Evolutionary conservation across 2,888 invertebrate species (phyloP), one percentile per base, ranked within the genome.

Genomic region (Limnephilus rhombicus): DNA sequence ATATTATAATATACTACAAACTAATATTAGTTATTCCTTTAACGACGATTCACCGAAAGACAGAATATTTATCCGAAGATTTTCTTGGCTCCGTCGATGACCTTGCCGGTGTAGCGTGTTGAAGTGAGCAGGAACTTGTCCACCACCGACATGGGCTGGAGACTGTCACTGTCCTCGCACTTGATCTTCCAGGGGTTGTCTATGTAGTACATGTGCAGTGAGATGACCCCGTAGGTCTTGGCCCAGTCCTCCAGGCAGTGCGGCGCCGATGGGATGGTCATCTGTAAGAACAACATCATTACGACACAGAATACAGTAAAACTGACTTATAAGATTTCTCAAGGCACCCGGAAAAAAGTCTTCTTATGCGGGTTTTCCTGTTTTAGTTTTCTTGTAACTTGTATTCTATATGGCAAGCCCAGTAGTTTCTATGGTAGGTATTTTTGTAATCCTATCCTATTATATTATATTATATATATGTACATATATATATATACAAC

Each of bases 201-300:
- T 85, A 95, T 94, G 94, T 95, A 95, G 94, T 95, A 95, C 92
- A 95, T 95, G 93, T 95, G 95, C 2, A 95, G 94, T 11, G 95
- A 94, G 11, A 95, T 94, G 0, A 95, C 92, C 0, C 95, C 95
- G 92, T 95, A 94, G 0, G 94, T 94, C 9, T 94, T 94, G 1
- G 94, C 94, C 94, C 94, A 94, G 29, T 95, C 94, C n/a, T 94
- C 93, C 7, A 95, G 94, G 92, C 95, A 95, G 0, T 94, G 93
- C 0, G 95, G 95, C 2, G 94, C 95, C 29, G 94, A 94, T 0
- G 95, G 95, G 15, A 95, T 94, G 3, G 95, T 94, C 90, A 95
- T 93, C 95, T 95, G 94, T 18, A 92, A 93, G 68, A 9, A 68
- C 2, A 7, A 24, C 68, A 24, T 15, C 37, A 37, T 7, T 9